Conservation (phyloP, 2,113 vertebrate species). For the Anguilla japonica region DNA sequence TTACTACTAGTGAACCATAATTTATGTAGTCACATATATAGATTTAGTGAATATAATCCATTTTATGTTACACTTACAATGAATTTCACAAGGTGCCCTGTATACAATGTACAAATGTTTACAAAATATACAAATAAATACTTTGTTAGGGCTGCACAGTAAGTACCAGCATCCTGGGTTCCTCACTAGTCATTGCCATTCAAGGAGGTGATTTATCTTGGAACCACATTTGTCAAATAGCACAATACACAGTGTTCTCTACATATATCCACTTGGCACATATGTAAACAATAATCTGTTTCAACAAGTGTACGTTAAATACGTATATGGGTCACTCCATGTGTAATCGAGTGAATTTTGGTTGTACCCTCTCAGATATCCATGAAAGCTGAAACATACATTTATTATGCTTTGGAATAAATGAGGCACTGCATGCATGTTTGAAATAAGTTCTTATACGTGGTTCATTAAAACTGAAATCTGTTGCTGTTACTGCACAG, state of each 20-base stretch:
- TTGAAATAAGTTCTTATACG: neutral
- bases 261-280: neutral
- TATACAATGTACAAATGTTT: too few relatives aligned
- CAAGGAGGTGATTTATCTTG: too few relatives aligned
- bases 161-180: too few relatives aligned
- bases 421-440: neutral
- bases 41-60: too few relatives aligned
- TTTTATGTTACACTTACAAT: too few relatives aligned
- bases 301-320: neutral
- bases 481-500: neutral
- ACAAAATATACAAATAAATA: too few relatives aligned
- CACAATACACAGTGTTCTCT: neutral
- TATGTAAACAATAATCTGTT: neutral
- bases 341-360: neutral
- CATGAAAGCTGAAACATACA: neutral
- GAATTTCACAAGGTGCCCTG: too few relatives aligned
- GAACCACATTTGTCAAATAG: too few relatives aligned
- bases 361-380: neutral
- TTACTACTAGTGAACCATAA: too few relatives aligned
- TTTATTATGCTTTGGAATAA: neutral
- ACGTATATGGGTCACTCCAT: neutral
- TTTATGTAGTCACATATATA: too few relatives aligned
- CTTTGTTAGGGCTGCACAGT: too few relatives aligned
- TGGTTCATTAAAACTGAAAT: neutral
- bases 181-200: too few relatives aligned